Base-by-base conservation (phyloP, 35 echinoderm and acorn worm species). In the Apostichopus californicus region DNA sequence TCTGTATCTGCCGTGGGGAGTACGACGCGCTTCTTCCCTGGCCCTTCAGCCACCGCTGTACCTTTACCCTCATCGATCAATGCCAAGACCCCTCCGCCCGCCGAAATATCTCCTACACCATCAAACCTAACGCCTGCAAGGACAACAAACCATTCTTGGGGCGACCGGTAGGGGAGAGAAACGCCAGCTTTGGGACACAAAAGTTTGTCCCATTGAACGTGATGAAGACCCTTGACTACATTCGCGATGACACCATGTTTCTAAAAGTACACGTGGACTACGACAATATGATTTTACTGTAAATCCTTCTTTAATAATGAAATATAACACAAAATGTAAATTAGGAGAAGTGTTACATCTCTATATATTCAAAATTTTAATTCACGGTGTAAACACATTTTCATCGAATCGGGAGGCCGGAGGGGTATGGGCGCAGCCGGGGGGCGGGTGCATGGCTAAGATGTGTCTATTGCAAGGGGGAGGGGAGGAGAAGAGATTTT, bases 141-240 rank as follows among this genome's bases (percentile, higher is more conserved):
- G 97, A 99, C 73, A 99, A 96, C 91, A 99, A 96, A 60, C 95
- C 97, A 21, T 96, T 99, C 78, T 79, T 99, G 1, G 95, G 97
- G 24, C 64, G 95, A 86, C 97, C 97, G 14, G 26, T 93, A 13
- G 97, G 93, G 1, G 97, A 99, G 53, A 93, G 97, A 9, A 99
- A 99, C 77, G 97, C 97, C 61, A 99, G 97, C 77, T 99, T 99
- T 77, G 97, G 97, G 28, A 99, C 97, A 4, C 97, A 99, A 93
- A 96, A 96, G 85, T 99, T 99, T 81, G 93, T 99, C 11, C 97
- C 97, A 1, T 56, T 99, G 25, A 94, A 96, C 85, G 92, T 92
- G 25, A 71, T 99, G 78, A 99, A 99, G 79, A 96, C 97, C 13
- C 90, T 99, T 25, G 97, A 99, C 65, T 99, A 99, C 81, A 94